Percentiles rank a stretch among this genome's conserved stretches.
Conservation (phyloP, 2,888 invertebrate genomes). For the Pristionchus mayeri region DNA sequence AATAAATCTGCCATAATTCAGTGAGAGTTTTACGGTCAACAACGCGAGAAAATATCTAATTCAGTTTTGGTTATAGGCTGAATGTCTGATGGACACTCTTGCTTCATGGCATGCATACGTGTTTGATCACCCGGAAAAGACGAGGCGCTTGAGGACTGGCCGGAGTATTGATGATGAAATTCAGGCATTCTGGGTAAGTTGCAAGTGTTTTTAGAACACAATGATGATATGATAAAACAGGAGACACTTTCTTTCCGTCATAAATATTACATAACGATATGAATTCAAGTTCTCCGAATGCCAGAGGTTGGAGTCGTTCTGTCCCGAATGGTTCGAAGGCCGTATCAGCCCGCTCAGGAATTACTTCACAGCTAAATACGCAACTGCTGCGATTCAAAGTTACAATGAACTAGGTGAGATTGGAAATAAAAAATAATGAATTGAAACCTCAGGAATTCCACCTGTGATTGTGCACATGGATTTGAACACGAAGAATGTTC, state of each 20-base stretch:
- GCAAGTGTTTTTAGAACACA: no score
- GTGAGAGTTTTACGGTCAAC: no score
- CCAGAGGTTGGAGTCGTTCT: slow-evolving; percentile 3
- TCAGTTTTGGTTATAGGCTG: no score
- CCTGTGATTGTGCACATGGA: slow-evolving; percentile 50
- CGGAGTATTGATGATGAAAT: no score
- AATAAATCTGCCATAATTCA: no score
- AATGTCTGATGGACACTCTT: slow-evolving; percentile 25
- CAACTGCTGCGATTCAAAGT: not conserved
- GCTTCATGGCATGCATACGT: slow-evolving; percentile 29
- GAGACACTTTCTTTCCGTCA: slow-evolving; percentile 17
- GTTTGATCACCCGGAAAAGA: not conserved
- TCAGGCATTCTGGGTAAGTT: no score
- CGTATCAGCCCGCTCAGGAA: not conserved
- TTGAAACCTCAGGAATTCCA: slow-evolving; percentile 46
- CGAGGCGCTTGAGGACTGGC: no score
- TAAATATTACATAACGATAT: not conserved
- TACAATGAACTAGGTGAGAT: slow-evolving; percentile 35
- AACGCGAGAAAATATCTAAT: no score
- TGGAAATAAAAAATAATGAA: not conserved
- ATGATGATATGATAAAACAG: no score
- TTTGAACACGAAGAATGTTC: slow-evolving; percentile 47
- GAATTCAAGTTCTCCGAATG: slow-evolving; percentile 30
- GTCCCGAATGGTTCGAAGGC: slow-evolving; percentile 39
- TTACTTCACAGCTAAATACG: slow-evolving; percentile 6